Evolutionary conservation across 1,140 invertebrate genomes (phyloP).

Genomic region (Trichonephila clavata): DNA sequence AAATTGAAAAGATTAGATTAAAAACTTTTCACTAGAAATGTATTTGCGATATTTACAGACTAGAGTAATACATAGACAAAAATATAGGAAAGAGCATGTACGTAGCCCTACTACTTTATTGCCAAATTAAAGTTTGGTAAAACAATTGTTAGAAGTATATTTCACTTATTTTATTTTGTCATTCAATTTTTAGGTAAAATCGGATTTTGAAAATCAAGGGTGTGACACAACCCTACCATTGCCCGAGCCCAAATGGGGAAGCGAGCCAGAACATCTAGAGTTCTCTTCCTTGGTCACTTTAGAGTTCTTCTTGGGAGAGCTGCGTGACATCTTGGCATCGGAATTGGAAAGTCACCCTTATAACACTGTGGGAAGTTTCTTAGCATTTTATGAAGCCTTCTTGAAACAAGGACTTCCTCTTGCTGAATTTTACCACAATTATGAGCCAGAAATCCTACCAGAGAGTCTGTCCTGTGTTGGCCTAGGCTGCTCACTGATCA

Average conservation of each 20-base stretch:
- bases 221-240: conserved; percentile 82
- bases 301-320: conserved; percentile 88
- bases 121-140: no score
- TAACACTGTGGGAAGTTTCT: conserved; percentile 92
- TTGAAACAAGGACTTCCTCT: conserved; percentile 84
- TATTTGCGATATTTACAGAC: no score
- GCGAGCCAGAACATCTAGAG: conserved; percentile 79
- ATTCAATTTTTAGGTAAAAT: conserved; percentile 24
- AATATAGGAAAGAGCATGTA: no score
- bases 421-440: conserved; percentile 87
- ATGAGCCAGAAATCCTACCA: conserved; percentile 88
- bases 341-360: conserved; percentile 90
- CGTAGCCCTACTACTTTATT: no score
- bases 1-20: no score
- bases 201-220: neutral
- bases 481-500: conserved; percentile 89
- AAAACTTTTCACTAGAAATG: no score
- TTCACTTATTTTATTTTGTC: no score
- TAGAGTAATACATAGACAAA: no score
- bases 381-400: conserved; percentile 81
- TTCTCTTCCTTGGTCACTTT: conserved; percentile 77
- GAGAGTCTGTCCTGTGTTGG: conserved; percentile 93
- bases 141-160: no score
- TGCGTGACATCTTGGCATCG: conserved; percentile 87
- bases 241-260: conserved; percentile 86